Base-by-base conservation (phyloP, 2,797 vertebrate species). In the Myotis myotis region DNA sequence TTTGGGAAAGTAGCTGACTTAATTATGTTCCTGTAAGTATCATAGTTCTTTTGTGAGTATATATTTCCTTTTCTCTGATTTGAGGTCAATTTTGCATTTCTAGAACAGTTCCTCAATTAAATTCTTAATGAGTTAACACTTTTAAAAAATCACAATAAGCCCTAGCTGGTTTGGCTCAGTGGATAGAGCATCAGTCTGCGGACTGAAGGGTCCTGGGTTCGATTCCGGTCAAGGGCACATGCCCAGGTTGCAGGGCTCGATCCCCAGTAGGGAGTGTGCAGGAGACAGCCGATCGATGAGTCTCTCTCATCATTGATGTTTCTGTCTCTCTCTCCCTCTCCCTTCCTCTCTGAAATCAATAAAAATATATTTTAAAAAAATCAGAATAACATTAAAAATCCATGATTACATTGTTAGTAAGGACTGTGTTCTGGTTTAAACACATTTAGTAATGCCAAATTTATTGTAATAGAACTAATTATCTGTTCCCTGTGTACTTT, bases 61-160 rank as follows among this genome's bases (percentile, higher is more conserved):
- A 41, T 8, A 15, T 87, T 94, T 89, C 68, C 30, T 82, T 91
- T 87, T 93, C 28, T 86, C 75, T 93, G 41, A 91, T 64, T 83
- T 89, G 41, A 89, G n/a, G 36, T 91, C 83, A 94, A 62, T 23
- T 95, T 84, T 93, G 38, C 28, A 68, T 89, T 95, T 91, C 51
- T 93, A 28, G 23, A 83, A 76, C 9, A 60, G 38, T 89, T 95
- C 86, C 33, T 94, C 49, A 90, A 33, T 90, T 89, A 53, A 51
- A 53, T 83, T 94, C 28, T 79, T 74, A 60, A 70, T 33, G 0
- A 91, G 6, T 66, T 79, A 80, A 62, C 28, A 75, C 23, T 81
- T 82, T 89, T 87, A 62, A 53, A 87, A 38, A 84, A 47, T 74
- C 78, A 85, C 49, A 70, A 92, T 95, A 62, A 62, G 60, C 60